Conservation (phyloP, 2,888 invertebrate genomes). For the Gastracanthus pulcherrimus region DNA sequence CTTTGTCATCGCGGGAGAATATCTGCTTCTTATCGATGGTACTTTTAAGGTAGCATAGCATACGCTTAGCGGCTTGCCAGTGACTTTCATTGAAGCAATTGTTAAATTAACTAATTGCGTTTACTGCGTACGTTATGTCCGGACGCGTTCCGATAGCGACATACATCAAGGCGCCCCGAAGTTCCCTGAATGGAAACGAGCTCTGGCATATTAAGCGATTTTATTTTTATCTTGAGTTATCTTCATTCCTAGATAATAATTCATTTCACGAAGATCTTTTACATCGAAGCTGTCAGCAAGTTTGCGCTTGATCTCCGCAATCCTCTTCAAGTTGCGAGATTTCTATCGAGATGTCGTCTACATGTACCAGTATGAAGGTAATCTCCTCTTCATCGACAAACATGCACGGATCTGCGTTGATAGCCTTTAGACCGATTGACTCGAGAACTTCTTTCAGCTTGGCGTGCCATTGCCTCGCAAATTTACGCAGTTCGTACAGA, state of each 20-base stretch:
- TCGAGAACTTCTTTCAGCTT: slow-evolving; percentile 11
- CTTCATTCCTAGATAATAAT: slow-evolving; percentile 30
- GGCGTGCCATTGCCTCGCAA: slow-evolving; percentile 42
- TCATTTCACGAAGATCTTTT: slow-evolving; percentile 1
- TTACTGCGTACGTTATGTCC: slow-evolving; percentile 15
- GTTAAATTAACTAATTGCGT: not conserved
- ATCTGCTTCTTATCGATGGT: not conserved
- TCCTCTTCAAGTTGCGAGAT: not conserved
- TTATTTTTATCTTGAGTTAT: not conserved
- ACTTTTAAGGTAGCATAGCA: slow-evolving; percentile 7
- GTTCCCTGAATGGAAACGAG: slow-evolving; percentile 7
- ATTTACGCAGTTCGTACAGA: slow-evolving; percentile 43
- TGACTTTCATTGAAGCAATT: not conserved
- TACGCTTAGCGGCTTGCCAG: slow-evolving; percentile 15
- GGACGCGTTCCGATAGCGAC: slow-evolving; percentile 15
- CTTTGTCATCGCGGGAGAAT: not conserved
- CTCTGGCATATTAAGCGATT: slow-evolving; percentile 24
- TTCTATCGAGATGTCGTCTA: slow-evolving; percentile 43
- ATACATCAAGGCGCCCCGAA: slow-evolving; percentile 16
- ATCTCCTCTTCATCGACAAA: slow-evolving; percentile 21
- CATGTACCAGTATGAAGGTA: slow-evolving; percentile 32
- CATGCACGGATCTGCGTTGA: slow-evolving; percentile 29
- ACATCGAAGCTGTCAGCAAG: slow-evolving; percentile 22
- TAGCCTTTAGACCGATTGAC: slow-evolving; percentile 10
- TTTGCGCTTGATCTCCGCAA: not conserved